Percentiles rank a stretch among this genome's conserved stretches.
Conservation (phyloP, 2,113 vertebrate genomes). For the Forbesichthys agassizii region DNA sequence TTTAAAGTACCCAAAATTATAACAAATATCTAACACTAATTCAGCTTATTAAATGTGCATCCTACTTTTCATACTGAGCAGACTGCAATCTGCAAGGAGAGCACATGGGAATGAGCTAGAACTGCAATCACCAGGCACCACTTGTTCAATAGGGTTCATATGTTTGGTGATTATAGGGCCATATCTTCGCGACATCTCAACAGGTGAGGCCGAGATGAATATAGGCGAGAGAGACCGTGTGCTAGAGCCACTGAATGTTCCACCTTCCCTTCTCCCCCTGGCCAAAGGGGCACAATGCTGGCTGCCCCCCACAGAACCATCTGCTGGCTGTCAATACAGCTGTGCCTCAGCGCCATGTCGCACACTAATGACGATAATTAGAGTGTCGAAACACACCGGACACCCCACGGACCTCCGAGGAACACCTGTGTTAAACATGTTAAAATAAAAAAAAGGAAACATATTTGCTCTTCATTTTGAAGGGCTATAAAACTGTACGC, state of each 20-base stretch:
- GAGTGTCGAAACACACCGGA: constrained; percentile 31
- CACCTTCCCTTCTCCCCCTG: not conserved
- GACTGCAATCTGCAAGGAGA: too few species aligned
- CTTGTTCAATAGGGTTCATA: too few species aligned
- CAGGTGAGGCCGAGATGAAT: constrained; percentile 12
- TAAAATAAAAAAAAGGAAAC: not conserved
- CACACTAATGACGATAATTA: constrained; percentile 67
- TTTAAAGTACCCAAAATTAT: too few species aligned
- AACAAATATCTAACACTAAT: too few species aligned
- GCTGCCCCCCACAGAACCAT: constrained; percentile 35
- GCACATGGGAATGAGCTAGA: too few species aligned
- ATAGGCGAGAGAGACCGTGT: constrained; percentile 13
- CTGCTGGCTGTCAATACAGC: constrained; percentile 49
- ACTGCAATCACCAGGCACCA: too few species aligned
- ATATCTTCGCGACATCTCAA: constrained; percentile 3
- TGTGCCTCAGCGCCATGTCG: constrained; percentile 47
- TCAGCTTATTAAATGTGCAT: too few species aligned
- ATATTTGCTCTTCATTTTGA: not conserved
- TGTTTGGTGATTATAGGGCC: not conserved
- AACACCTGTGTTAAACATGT: constrained; percentile 22
- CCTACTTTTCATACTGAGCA: too few species aligned
- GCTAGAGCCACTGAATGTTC: constrained; percentile 12
- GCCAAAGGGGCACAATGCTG: constrained; percentile 12
- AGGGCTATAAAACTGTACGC: too few species aligned
- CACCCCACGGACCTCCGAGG: constrained; percentile 27